Conservation (phyloP, 2,888 invertebrate genomes). For the Cremastobaeus sp. region DNA sequence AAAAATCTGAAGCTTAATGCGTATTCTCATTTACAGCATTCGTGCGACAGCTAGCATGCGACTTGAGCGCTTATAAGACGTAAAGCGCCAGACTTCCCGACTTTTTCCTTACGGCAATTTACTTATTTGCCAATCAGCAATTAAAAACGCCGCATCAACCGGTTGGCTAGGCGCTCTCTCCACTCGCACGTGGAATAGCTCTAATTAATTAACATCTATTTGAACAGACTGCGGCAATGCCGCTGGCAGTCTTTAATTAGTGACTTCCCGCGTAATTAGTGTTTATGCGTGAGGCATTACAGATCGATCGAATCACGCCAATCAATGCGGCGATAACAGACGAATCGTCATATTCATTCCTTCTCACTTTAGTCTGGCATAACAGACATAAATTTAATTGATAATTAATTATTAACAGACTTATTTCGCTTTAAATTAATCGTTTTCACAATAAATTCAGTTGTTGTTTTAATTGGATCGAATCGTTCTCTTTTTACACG, state of each 20-base stretch:
- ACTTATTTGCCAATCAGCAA: constrained; percentile 74
- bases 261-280: constrained; percentile 75
- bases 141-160: constrained; percentile 67
- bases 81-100: constrained; percentile 30
- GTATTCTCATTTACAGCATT: constrained; percentile 24
- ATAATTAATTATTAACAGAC: constrained; percentile 44
- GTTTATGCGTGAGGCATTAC: constrained; percentile 67
- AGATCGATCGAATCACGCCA: constrained; percentile 55
- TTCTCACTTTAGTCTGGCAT: constrained; percentile 36
- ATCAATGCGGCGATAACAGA: constrained; percentile 59
- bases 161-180: constrained; percentile 51
- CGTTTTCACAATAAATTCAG: background rate
- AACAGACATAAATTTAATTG: constrained; percentile 40
- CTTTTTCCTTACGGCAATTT: constrained; percentile 71
- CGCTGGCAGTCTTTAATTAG: constrained; percentile 75
- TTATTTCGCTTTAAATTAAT: constrained; percentile 11
- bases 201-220: constrained; percentile 78
- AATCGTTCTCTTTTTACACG: too few species aligned
- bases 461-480: too few species aligned
- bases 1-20: constrained; percentile 10
- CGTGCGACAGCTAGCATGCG: constrained; percentile 60
- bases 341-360: constrained; percentile 52
- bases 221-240: constrained; percentile 66
- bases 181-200: constrained; percentile 69
- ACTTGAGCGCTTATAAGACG: constrained; percentile 49